Percentiles rank a stretch among this genome's conserved stretches.
Evolutionary conservation across 2,113 vertebrate genomes (phyloP).

Genomic region (Phyllopteryx taeniolatus): DNA sequence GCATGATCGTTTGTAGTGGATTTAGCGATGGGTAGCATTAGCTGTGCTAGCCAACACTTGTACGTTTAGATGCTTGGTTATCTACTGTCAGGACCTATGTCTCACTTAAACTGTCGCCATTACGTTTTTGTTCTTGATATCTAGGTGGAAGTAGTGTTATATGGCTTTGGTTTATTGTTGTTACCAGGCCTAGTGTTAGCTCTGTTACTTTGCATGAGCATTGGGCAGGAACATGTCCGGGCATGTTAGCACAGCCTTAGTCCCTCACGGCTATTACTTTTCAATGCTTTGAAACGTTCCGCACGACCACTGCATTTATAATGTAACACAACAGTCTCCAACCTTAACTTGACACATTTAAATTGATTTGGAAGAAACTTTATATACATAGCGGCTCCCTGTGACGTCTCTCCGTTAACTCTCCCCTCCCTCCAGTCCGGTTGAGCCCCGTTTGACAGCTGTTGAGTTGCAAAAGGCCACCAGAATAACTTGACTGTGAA

Average conservation of each 20-base stretch:
- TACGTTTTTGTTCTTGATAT: neutral
- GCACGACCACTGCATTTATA: neutral
- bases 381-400: neutral
- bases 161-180: neutral
- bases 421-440: slow-evolving; percentile 11
- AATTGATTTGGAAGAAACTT: slow-evolving; percentile 9
- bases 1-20: neutral
- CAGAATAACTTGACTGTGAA: neutral
- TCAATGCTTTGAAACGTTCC: neutral
- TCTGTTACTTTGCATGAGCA: slow-evolving; percentile 11
- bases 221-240: slow-evolving; percentile 54
- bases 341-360: neutral
- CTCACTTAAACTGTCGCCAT: neutral
- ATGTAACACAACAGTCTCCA: neutral
- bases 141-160: neutral
- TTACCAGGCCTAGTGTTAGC: neutral
- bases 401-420: neutral
- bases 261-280: slow-evolving; percentile 9
- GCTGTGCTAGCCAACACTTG: slow-evolving; percentile 16
- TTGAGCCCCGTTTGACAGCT: slow-evolving; percentile 47
- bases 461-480: slow-evolving; percentile 16
- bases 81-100: too few relatives aligned
- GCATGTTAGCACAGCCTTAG: slow-evolving; percentile 43
- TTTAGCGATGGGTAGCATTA: slow-evolving; percentile 18
- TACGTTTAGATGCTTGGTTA: neutral